A percentile compares a stretch with the other conserved stretches of the same genome.
Conservation (phyloP, 2,113 vertebrate genomes). For the Grammomys dolichurus region DNA sequence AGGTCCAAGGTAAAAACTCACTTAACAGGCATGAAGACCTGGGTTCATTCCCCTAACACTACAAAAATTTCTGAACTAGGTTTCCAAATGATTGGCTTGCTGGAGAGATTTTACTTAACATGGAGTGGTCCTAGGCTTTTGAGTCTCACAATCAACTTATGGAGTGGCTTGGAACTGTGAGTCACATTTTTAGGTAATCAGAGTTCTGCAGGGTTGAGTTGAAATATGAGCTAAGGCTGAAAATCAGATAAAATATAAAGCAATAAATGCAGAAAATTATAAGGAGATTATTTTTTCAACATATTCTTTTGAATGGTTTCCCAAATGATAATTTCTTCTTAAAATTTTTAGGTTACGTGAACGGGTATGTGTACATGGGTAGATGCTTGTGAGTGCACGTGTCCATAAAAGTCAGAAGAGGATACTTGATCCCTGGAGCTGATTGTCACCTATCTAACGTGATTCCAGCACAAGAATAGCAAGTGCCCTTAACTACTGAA, state of each 20-base stretch:
- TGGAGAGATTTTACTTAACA: neutral
- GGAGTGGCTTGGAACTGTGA: slow-evolving; percentile 1
- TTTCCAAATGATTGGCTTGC: slow-evolving; percentile 30
- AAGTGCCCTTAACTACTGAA: neutral
- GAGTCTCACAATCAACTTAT: slow-evolving; percentile 16
- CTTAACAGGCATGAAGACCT: neutral
- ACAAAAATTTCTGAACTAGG: neutral
- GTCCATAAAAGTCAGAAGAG: neutral
- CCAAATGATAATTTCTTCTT: neutral
- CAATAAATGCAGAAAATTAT: neutral
- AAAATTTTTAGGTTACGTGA: neutral
- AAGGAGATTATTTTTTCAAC: neutral
- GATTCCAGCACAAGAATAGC: neutral
- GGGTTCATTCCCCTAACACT: neutral
- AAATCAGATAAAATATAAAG: slow-evolving; percentile 37
- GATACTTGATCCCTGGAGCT: neutral
- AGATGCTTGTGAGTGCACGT: neutral
- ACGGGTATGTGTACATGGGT: neutral
- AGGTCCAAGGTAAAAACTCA: neutral
- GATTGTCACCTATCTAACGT: neutral
- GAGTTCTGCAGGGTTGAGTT: neutral
- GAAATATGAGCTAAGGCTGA: neutral
- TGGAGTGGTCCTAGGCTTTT: neutral
- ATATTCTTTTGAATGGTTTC: neutral
- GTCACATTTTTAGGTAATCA: slow-evolving; percentile 10